Percentiles rank a stretch among this genome's conserved stretches.
phyloP scores from a whole-genome alignment of 2,797 vertebrate species.

The Siniperca undulata region DNA sequence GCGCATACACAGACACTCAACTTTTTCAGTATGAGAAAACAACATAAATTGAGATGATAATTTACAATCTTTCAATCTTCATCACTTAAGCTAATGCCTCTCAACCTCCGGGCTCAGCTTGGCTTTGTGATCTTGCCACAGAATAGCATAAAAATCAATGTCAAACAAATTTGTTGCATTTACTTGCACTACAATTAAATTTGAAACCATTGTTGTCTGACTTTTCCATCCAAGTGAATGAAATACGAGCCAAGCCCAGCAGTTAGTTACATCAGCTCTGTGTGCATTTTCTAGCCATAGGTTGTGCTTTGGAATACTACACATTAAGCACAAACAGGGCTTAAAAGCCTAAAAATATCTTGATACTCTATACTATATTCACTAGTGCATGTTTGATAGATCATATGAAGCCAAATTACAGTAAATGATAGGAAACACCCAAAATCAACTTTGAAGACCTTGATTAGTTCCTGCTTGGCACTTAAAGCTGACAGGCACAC shows the following conservation, averaged over 20 bases:
- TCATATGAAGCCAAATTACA: not conserved
- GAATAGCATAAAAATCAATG: conserved; percentile 27
- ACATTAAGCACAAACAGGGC: not conserved
- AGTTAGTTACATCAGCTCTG: not conserved
- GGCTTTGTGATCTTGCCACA: conserved; percentile 1
- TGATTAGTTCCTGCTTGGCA: not conserved
- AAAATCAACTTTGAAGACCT: not conserved
- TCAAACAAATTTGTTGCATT: conserved; percentile 33
- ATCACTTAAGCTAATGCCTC: not conserved
- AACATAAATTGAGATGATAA: not conserved
- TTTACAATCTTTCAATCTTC: not conserved
- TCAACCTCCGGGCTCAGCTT: not conserved
- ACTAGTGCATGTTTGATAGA: not conserved
- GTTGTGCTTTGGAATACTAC: not conserved
- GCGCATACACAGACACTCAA: too few species aligned
- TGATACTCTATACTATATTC: not conserved
- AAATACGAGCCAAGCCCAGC: conserved; percentile 1
- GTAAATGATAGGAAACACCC: not conserved
- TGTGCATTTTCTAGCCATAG: not conserved
- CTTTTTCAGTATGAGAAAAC: not conserved
- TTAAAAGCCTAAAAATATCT: not conserved
- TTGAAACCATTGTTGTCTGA: conserved; percentile 4
- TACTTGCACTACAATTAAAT: conserved; percentile 12
- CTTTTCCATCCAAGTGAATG: not conserved
- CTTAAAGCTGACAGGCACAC: not conserved